Conservation (phyloP, 2,113 vertebrate species). For the Gambusia holbrooki region DNA sequence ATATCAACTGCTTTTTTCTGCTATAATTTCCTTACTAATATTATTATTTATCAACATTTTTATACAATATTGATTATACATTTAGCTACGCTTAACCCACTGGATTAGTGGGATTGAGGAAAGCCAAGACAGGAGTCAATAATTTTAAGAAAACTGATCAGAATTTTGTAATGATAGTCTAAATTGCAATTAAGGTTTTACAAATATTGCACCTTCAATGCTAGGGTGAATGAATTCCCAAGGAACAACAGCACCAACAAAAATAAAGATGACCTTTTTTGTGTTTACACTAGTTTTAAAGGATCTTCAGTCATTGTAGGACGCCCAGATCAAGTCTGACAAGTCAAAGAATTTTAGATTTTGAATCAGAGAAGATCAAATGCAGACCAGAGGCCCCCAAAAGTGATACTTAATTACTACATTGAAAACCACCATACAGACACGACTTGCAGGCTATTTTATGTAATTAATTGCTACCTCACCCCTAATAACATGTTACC, state of each 20-base stretch:
- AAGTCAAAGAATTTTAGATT: background rate
- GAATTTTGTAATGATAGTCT: background rate
- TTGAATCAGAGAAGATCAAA: too few relatives aligned
- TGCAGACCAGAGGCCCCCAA: background rate
- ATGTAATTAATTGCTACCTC: background rate
- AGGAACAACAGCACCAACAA: too few relatives aligned
- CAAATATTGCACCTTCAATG: background rate
- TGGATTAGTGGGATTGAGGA: background rate
- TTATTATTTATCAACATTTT: background rate
- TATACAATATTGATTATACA: background rate
- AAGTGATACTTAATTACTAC: background rate
- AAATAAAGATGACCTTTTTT: too few relatives aligned
- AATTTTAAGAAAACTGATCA: background rate
- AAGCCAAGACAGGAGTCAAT: background rate
- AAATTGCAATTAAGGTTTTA: background rate
- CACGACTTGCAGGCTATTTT: background rate
- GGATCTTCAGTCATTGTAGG: background rate
- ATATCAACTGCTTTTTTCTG: background rate
- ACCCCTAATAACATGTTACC: background rate
- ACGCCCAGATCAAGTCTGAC: too few relatives aligned
- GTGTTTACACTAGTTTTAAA: background rate
- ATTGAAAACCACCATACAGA: background rate
- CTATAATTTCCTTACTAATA: background rate
- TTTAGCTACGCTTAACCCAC: background rate
- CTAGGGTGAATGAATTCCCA: too few relatives aligned